Evolutionary conservation across 2,888 invertebrate genomes (phyloP).

Genomic region (Octonoba sinensis): DNA sequence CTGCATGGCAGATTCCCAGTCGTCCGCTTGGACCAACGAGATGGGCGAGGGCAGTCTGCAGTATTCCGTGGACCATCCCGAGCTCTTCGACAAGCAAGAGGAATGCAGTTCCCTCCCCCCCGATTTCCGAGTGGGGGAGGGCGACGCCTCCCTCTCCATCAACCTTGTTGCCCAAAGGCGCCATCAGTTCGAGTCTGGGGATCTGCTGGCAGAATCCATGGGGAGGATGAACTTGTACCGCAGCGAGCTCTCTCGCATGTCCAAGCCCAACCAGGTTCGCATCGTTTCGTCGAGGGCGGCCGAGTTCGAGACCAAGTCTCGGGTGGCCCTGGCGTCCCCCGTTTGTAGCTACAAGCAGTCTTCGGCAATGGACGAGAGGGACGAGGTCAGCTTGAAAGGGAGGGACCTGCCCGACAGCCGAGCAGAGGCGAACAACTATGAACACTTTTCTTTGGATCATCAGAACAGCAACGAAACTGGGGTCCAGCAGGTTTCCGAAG

Average conservation of each 20-base stretch:
- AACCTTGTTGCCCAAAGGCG: slow-evolving; percentile 82
- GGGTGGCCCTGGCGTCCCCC: background rate
- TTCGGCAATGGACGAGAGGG: slow-evolving; percentile 5
- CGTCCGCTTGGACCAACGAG: slow-evolving; percentile 14
- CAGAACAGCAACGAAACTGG: slow-evolving; percentile 37
- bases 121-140: slow-evolving; percentile 32
- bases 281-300: slow-evolving; percentile 70
- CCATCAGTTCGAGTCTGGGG: slow-evolving; percentile 80
- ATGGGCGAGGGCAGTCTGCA: slow-evolving; percentile 10
- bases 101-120: slow-evolving; percentile 49
- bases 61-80: slow-evolving; percentile 8
- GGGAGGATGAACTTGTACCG: slow-evolving; percentile 68
- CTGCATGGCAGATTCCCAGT: slow-evolving; percentile 13
- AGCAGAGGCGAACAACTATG: slow-evolving; percentile 2
- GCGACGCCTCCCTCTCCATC: slow-evolving; percentile 68
- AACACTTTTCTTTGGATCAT: slow-evolving; percentile 35
- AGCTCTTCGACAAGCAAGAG: slow-evolving; percentile 13
- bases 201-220: slow-evolving; percentile 70
- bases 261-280: slow-evolving; percentile 74
- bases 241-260: slow-evolving; percentile 72
- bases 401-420: background rate
- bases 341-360: slow-evolving; percentile 1
- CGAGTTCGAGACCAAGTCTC: slow-evolving; percentile 68
- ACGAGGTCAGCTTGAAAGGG: slow-evolving; percentile 6
- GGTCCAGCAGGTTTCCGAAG: background rate